Conservation (phyloP, 1,140 invertebrate genomes). For the Mactra quadrangularis region DNA sequence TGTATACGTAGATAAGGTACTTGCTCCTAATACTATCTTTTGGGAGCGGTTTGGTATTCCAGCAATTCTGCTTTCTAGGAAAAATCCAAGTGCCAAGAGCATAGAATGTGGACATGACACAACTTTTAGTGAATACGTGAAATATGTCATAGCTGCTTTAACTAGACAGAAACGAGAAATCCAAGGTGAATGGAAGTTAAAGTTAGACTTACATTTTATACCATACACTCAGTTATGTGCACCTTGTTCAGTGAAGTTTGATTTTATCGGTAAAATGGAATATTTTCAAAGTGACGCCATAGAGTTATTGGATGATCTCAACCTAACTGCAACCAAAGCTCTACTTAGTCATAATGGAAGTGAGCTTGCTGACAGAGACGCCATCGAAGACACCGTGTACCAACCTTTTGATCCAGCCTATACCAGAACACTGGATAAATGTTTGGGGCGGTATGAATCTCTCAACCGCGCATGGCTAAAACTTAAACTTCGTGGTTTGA, state of each 20-base stretch:
- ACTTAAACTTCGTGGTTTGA: no score
- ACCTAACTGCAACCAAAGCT: no score
- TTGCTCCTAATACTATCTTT: constrained; percentile 42
- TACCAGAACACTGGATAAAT: no score
- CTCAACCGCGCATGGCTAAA: no score
- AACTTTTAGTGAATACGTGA: constrained; percentile 27
- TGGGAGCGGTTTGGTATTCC: constrained; percentile 31
- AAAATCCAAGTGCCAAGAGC: background rate
- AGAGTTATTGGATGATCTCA: no score
- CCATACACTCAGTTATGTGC: constrained; percentile 3
- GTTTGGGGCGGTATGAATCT: no score
- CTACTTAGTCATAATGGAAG: no score
- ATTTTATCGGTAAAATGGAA: constrained; percentile 45
- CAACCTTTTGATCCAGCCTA: no score
- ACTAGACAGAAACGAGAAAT: background rate
- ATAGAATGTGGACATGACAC: constrained; percentile 28
- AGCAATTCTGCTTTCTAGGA: background rate
- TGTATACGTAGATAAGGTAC: constrained; percentile 36
- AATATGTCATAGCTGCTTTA: constrained; percentile 3
- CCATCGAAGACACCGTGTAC: no score
- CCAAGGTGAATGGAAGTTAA: no score
- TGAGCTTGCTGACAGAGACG: no score
- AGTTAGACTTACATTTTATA: background rate
- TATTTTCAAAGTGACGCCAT: background rate
- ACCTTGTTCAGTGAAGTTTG: constrained; percentile 5